Conservation (phyloP, 2,113 vertebrate species). For the Climacteris rufus region DNA sequence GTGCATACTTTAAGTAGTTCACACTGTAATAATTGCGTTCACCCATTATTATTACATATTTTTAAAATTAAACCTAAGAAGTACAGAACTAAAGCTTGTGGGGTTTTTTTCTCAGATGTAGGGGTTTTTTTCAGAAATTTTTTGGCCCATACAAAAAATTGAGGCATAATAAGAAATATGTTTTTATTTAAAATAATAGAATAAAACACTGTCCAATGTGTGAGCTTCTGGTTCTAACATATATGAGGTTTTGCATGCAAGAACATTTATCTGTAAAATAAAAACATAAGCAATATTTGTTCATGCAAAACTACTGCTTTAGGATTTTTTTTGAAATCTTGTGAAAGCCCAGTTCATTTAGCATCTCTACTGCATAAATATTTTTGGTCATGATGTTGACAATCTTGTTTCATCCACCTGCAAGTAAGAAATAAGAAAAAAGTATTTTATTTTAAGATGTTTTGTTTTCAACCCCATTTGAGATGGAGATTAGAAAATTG, state of each 20-base stretch:
- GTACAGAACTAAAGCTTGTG: background rate
- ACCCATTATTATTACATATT: background rate
- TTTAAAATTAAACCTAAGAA: background rate
- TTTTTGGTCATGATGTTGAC: background rate
- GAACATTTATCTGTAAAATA: background rate
- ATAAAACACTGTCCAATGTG: background rate
- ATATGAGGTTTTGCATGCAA: background rate
- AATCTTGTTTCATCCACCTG: background rate
- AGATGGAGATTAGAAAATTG: background rate
- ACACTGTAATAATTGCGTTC: background rate
- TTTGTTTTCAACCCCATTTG: background rate
- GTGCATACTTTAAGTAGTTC: background rate
- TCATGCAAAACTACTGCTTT: fast-evolving
- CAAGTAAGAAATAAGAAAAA: background rate
- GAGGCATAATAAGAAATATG: background rate
- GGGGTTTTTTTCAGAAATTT: background rate
- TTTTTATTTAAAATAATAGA: background rate
- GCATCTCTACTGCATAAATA: background rate
- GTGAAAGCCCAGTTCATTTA: background rate
- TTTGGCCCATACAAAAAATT: background rate
- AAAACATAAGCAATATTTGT: background rate
- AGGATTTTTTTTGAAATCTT: background rate
- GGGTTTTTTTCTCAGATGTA: background rate
- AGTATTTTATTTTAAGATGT: background rate
- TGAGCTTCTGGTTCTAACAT: background rate